These are phyloP conservation scores for Chrysodeixis includens DNA, from an alignment of 2,888 invertebrate species.

Conservation along the genomic window DNA sequence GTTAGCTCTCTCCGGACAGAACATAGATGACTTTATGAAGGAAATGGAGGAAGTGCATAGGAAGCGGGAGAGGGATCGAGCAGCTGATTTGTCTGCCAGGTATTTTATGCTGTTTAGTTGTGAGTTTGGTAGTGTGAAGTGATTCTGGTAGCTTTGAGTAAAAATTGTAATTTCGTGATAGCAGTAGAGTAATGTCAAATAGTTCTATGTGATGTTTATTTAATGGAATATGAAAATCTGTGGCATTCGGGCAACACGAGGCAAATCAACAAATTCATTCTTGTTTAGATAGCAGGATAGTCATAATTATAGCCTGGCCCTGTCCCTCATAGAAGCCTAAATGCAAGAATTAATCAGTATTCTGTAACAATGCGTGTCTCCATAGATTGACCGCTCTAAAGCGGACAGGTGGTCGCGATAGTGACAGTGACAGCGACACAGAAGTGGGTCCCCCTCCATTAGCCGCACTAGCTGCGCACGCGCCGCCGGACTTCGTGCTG, in stretches of 20 bases:
- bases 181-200: too few relatives aligned
- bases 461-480: slow-evolving; percentile 31
- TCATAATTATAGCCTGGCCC: too few relatives aligned
- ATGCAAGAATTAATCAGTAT: too few relatives aligned
- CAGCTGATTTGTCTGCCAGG: slow-evolving; percentile 90
- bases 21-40: slow-evolving; percentile 97
- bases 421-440: slow-evolving; percentile 80
- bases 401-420: slow-evolving; percentile 72
- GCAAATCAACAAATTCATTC: too few relatives aligned
- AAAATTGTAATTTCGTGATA: too few relatives aligned
- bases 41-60: slow-evolving; percentile 96
- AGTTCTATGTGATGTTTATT: too few relatives aligned
- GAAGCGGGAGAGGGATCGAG: slow-evolving; percentile 92
- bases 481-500: slow-evolving; percentile 65
- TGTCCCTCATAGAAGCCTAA: too few relatives aligned
- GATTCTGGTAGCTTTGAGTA: too few relatives aligned
- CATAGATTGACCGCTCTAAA: slow-evolving; percentile 77
- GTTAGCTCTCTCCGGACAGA: slow-evolving; percentile 96
- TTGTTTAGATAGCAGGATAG: too few relatives aligned
- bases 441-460: slow-evolving; percentile 57
- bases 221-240: too few relatives aligned
- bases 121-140: too few relatives aligned
- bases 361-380: slow-evolving; percentile 35
- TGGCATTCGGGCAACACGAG: too few relatives aligned
- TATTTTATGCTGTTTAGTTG: slow-evolving; percentile 37